These are phyloP conservation scores for Aromia moschata DNA, from an alignment of 2,888 invertebrate species.

Conservation along the genomic window DNA sequence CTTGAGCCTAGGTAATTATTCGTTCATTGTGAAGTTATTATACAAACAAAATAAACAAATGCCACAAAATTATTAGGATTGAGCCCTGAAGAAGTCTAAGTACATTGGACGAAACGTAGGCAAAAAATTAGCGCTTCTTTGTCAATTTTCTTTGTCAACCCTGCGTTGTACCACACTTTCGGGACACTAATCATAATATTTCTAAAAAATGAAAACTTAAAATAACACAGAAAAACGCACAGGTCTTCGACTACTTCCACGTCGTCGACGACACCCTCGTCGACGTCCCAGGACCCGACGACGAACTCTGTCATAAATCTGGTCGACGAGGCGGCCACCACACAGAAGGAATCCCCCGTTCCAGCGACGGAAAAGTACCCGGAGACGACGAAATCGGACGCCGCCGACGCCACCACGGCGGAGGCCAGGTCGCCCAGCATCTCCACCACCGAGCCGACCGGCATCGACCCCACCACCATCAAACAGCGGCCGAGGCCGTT, in stretches of 20 bases:
- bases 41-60: no score
- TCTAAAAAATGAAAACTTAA: no score
- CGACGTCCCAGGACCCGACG: background rate
- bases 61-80: no score
- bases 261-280: background rate
- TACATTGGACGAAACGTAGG: no score
- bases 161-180: no score
- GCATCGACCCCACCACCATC: conserved; percentile 30
- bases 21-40: no score
- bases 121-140: no score
- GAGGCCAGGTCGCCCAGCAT: background rate
- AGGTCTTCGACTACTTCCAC: background rate
- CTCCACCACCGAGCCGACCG: background rate
- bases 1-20: no score
- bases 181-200: no score
- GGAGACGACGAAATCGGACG: conserved; percentile 23
- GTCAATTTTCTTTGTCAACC: no score
- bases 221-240: no score
- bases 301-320: background rate
- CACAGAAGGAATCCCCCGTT: conserved; percentile 23
- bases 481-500: conserved; percentile 55
- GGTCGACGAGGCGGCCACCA: conserved; percentile 17
- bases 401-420: conserved; percentile 21
- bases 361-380: conserved; percentile 1
- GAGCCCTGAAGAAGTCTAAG: no score